Evolutionary conservation across 1,140 invertebrate genomes (phyloP).

Genomic region (Dolichoris vasculosae): DNA sequence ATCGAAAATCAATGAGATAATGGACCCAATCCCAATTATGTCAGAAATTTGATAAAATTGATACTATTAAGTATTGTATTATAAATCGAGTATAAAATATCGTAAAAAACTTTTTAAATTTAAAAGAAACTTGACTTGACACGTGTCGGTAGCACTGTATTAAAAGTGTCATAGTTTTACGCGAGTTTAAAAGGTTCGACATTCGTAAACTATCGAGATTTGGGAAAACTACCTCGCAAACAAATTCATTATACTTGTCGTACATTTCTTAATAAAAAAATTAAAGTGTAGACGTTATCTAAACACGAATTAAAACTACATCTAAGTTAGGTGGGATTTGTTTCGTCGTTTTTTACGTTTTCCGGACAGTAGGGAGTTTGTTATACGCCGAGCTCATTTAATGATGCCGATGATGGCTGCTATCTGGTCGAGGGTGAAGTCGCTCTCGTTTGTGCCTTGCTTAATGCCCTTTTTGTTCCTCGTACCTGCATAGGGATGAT

Average conservation of each 20-base stretch:
- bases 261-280: neutral
- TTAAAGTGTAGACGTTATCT: neutral
- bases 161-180: neutral
- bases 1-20: neutral
- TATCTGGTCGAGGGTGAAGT: constrained; percentile 50
- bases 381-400: constrained; percentile 48
- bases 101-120: too few species aligned
- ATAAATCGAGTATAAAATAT: neutral
- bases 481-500: neutral
- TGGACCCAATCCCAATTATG: neutral
- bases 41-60: neutral
- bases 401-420: constrained; percentile 46
- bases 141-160: too few species aligned
- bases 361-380: constrained; percentile 20
- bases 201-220: neutral
- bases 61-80: too few species aligned
- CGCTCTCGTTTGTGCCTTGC: neutral
- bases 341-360: constrained; percentile 24
- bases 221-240: neutral
- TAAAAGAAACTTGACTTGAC: too few species aligned
- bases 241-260: neutral
- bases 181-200: neutral
- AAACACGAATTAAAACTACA: neutral
- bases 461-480: constrained; percentile 19
- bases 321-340: neutral